phyloP scores from a whole-genome alignment of 1,140 invertebrate genomes.

The Danaus melanippus region DNA sequence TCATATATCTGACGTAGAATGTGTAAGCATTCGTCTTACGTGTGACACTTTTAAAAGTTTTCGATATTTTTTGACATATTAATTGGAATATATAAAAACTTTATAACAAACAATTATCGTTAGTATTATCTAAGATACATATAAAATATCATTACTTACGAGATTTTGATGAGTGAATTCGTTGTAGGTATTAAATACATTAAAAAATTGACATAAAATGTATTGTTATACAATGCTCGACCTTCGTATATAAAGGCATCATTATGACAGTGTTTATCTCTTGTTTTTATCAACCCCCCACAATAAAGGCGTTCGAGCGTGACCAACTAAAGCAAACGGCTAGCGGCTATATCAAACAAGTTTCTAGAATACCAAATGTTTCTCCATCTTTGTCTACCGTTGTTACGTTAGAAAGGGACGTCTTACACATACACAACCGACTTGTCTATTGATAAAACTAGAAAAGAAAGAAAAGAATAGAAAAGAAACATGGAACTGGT shows the following conservation, averaged over 20 bases:
- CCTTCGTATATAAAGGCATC: too few relatives aligned
- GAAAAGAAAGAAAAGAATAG: conserved; percentile 1
- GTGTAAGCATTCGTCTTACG: conserved; percentile 37
- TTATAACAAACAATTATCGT: too few relatives aligned
- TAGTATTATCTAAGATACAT: too few relatives aligned
- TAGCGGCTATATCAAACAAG: conserved; percentile 23
- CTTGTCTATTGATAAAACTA: background rate
- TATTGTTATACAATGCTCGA: too few relatives aligned
- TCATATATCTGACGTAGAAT: conserved; percentile 29
- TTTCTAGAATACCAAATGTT: conserved; percentile 18
- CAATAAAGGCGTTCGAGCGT: conserved; percentile 40
- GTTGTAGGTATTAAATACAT: too few relatives aligned
- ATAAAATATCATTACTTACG: too few relatives aligned
- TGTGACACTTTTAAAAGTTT: conserved; percentile 15
- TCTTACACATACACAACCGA: conserved; percentile 7
- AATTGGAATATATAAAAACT: too few relatives aligned
- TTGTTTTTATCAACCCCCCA: conserved; percentile 17
- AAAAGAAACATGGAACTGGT: conserved; percentile 12
- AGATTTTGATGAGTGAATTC: too few relatives aligned
- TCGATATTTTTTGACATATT: too few relatives aligned
- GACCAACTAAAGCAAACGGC: conserved; percentile 31
- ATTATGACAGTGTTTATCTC: conserved; percentile 21
- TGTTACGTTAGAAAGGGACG: conserved; percentile 26
- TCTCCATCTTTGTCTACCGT: conserved; percentile 22
- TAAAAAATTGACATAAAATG: too few relatives aligned